Base-by-base conservation (phyloP, 2,888 invertebrate species). In the Spodoptera littoralis region DNA sequence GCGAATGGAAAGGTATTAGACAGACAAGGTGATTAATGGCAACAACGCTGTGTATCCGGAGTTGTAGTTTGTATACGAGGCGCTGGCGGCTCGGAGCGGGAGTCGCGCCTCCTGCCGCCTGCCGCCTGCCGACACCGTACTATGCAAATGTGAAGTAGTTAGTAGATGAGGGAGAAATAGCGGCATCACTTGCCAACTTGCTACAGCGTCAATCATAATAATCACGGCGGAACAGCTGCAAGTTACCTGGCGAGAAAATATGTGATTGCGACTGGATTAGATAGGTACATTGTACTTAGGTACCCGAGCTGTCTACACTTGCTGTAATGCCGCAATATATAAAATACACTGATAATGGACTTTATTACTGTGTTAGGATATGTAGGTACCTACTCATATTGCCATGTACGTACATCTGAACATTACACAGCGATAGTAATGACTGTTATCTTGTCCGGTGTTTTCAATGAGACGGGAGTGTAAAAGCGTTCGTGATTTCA, bases 21-120 rank as follows among this genome's bases (percentile, higher is more conserved):
- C 90, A 91, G 91, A 91, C 91, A 89, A 88, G 88, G 92, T 93
- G 93, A 93, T 93, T 93, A 93, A 93, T 92, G 91, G 86, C 83
- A 84, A 84, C 85, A 84, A 85, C 86, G 88, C 79, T 86, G 85
- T 87, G 82, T 87, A 87, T 81, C 83, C 84, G 70, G 74, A 77
- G 77, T 86, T 85, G 83, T 84, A 87, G 86, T 84, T 84, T 77
- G 79, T 84, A 79, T 77, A 84, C 79, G 79, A 79, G 70, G 80
- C 77, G 77, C 71, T 70, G 81, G 58, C 55, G 44, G 56, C 22
- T 11, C 54, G 12, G 74, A 54, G 75, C 76, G 78, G 77, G 79
- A 80, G 76, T 73, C 77, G 81, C 81, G 81, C 79, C 84, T 82
- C 83, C 79, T 78, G 81, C 83, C 84, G 75, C 79, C 80, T 80